A percentile compares a stretch with the other conserved stretches of the same genome.
Evolutionary conservation across 2,113 vertebrate genomes (phyloP).

Genomic region (Rhinogobius similis): DNA sequence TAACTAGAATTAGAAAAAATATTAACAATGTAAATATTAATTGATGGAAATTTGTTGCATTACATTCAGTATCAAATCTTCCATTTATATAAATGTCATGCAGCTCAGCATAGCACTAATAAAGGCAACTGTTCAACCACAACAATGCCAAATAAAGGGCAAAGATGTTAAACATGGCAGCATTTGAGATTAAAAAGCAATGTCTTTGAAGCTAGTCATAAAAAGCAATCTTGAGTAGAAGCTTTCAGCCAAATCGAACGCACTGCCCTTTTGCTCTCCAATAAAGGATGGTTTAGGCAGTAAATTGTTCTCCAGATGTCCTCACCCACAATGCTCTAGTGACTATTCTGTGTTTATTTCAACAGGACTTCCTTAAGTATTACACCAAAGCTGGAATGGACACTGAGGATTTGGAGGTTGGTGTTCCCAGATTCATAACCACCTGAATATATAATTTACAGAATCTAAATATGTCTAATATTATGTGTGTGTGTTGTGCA

Average conservation of each 20-base stretch:
- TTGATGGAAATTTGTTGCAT: too few relatives aligned
- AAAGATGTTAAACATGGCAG: conserved; percentile 8
- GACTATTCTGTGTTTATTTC: conserved; percentile 69
- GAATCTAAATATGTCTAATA: neutral
- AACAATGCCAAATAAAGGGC: conserved; percentile 14
- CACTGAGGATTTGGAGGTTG: conserved; percentile 84
- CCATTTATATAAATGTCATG: neutral
- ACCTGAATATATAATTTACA: neutral
- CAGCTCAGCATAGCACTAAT: neutral
- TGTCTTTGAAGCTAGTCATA: conserved; percentile 46
- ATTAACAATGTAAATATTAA: neutral
- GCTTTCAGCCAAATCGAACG: conserved; percentile 28
- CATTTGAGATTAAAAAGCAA: conserved; percentile 26
- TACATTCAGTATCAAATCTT: neutral
- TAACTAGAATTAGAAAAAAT: neutral
- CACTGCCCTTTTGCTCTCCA: conserved; percentile 36
- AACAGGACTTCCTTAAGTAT: conserved; percentile 91
- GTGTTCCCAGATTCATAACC: conserved; percentile 15
- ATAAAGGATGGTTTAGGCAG: conserved; percentile 38
- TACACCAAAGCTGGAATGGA: conserved; percentile 87
- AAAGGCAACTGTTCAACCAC: neutral
- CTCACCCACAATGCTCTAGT: conserved; percentile 36
- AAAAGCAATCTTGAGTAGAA: conserved; percentile 38
- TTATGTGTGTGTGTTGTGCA: too few relatives aligned
- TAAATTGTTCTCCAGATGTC: conserved; percentile 63